A percentile compares a stretch with the other conserved stretches of the same genome.
Conservation (phyloP, 2,113 vertebrate genomes). For the Myiagra hebetior region DNA sequence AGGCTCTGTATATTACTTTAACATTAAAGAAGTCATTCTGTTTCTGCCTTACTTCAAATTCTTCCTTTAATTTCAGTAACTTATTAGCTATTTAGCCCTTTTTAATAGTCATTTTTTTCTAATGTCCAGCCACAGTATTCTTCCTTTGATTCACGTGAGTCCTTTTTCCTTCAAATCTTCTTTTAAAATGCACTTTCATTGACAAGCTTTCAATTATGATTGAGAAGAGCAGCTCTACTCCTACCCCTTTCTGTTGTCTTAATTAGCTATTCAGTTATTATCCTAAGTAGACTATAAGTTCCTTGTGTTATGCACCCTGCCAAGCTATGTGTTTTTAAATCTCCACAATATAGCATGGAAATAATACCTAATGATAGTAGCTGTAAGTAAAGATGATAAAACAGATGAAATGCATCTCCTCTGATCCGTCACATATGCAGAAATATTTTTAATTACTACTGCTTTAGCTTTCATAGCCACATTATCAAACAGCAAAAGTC, state of each 20-base stretch:
- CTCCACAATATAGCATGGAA: neutral
- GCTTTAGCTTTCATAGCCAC: neutral
- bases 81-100: neutral
- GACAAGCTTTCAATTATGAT: slow-evolving; percentile 1
- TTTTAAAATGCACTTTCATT: neutral
- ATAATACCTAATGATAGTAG: neutral
- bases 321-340: neutral
- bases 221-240: neutral
- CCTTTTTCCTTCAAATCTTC: neutral
- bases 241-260: neutral
- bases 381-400: neutral
- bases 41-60: neutral
- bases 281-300: neutral
- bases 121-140: neutral
- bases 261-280: neutral
- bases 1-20: neutral
- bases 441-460: neutral
- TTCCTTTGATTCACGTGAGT: neutral
- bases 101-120: neutral
- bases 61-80: neutral
- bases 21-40: neutral
- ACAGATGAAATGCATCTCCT: neutral
- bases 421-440: neutral
- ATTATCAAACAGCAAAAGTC: neutral
- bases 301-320: neutral